These are phyloP conservation scores for Balanococcus diminutus DNA, from an alignment of 2,888 invertebrate species.

Conservation along the genomic window DNA sequence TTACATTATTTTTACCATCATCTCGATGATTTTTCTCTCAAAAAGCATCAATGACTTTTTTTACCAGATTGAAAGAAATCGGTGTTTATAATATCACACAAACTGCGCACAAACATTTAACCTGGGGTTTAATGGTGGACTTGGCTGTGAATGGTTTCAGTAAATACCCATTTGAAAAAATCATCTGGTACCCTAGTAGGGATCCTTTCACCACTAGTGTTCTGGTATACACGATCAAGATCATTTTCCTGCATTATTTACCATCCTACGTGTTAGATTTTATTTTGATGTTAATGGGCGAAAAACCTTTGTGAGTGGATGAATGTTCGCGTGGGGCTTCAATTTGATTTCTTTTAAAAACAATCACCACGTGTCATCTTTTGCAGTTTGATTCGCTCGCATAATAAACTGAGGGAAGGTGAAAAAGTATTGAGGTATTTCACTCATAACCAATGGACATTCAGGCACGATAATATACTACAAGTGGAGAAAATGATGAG, in stretches of 20 bases:
- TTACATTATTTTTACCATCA: neutral
- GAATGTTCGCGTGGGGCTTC: neutral
- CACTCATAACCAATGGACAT: conserved; percentile 85
- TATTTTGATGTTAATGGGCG: conserved; percentile 73
- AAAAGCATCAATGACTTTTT: neutral
- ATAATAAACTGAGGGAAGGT: conserved; percentile 75
- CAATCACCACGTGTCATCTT: too few relatives aligned
- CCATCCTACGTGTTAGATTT: neutral
- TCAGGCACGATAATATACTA: conserved; percentile 74
- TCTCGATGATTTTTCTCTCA: neutral
- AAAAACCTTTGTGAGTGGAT: conserved; percentile 73
- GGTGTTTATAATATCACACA: conserved; percentile 91
- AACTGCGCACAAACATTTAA: conserved; percentile 78
- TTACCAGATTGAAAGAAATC: conserved; percentile 62
- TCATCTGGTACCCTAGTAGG: conserved; percentile 82
- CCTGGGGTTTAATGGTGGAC: conserved; percentile 84
- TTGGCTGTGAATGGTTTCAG: conserved; percentile 74
- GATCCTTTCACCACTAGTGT: conserved; percentile 76
- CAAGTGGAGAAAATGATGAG: conserved; percentile 67
- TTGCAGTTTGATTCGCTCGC: conserved; percentile 79
- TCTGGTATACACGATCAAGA: conserved; percentile 72
- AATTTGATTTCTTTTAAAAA: too few relatives aligned
- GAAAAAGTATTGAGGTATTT: conserved; percentile 86
- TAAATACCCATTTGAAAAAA: conserved; percentile 82
- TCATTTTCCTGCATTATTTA: conserved; percentile 67